A percentile compares a stretch with the other conserved stretches of the same genome.
These are phyloP conservation scores for Acromyrmex charruanus DNA, from an alignment of 1,140 invertebrate species.

Conservation along the genomic window DNA sequence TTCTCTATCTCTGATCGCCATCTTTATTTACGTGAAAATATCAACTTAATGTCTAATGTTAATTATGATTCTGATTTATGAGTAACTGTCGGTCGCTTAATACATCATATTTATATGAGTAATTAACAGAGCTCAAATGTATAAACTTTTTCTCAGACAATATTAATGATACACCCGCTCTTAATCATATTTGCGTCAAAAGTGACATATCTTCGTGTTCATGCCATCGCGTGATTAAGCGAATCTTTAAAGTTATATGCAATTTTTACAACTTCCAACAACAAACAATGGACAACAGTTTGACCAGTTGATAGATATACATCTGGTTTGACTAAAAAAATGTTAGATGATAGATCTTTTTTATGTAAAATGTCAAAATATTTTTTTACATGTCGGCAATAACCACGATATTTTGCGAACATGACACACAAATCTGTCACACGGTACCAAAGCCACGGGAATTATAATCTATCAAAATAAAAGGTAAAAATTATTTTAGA, in stretches of 20 bases:
- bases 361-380: conserved; percentile 48
- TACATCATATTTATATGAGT: conserved; percentile 16
- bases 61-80: conserved; percentile 14
- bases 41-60: conserved; percentile 29
- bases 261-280: conserved; percentile 28
- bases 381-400: conserved; percentile 37
- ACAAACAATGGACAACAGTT: not conserved
- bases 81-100: not conserved
- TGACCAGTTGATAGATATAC: conserved; percentile 22
- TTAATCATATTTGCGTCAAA: conserved; percentile 42
- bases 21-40: not conserved
- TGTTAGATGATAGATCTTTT: conserved; percentile 12
- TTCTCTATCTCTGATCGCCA: not conserved
- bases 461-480: conserved; percentile 56
- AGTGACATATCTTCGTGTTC: conserved; percentile 30
- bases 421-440: conserved; percentile 49
- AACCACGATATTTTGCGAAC: conserved; percentile 46
- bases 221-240: conserved; percentile 44
- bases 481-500: conserved; percentile 35
- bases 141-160: conserved; percentile 33
- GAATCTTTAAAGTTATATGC: conserved; percentile 42
- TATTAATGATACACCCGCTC: conserved; percentile 48
- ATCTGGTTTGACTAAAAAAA: not conserved
- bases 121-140: conserved; percentile 26
- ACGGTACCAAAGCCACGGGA: not conserved